phyloP scores from a whole-genome alignment of 2,797 vertebrate genomes.

The Masticophis lateralis region DNA sequence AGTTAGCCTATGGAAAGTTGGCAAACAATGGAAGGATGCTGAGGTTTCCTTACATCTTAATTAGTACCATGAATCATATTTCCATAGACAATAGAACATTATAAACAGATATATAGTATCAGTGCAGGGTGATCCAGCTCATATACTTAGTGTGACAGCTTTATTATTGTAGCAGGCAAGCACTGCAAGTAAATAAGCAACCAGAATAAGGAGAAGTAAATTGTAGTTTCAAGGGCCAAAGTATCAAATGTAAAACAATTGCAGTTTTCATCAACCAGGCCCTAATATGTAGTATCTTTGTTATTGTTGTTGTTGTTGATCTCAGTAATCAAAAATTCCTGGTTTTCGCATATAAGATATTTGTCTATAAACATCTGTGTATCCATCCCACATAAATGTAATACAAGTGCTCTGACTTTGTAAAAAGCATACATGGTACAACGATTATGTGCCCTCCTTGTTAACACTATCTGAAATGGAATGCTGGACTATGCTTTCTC shows the following conservation, averaged over 20 bases:
- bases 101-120: constrained; percentile 52
- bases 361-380: background rate
- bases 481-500: background rate
- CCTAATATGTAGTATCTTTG: background rate
- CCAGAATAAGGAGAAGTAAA: constrained; percentile 30
- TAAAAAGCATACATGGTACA: background rate
- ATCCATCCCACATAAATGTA: background rate
- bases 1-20: constrained; percentile 11
- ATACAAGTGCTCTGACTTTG: background rate
- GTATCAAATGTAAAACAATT: constrained; percentile 5
- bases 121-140: constrained; percentile 35
- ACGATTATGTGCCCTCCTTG: background rate
- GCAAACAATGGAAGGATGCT: constrained; percentile 29
- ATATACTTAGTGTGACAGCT: constrained; percentile 50
- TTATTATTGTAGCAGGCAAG: constrained; percentile 54
- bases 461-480: background rate
- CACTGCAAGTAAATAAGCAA: constrained; percentile 57
- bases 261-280: background rate
- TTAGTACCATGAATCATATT: constrained; percentile 61
- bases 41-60: constrained; percentile 46
- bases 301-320: background rate
- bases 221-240: constrained; percentile 37
- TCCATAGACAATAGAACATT: constrained; percentile 61
- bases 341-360: background rate
- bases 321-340: too few species aligned